phyloP scores from a whole-genome alignment of 2,113 vertebrate species.

The Stegastes partitus region DNA sequence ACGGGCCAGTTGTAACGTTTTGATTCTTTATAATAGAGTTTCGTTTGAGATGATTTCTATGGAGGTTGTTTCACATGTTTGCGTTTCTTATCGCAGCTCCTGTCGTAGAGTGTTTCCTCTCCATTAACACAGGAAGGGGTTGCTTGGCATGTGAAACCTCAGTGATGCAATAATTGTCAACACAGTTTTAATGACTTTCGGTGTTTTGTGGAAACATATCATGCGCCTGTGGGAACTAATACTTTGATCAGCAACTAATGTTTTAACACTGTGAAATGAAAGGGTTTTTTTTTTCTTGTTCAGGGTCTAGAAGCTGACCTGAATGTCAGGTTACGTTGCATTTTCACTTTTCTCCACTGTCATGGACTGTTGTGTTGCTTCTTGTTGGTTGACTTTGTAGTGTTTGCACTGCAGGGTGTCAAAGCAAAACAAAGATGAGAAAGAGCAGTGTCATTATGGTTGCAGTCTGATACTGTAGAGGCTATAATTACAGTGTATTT shows the following conservation, averaged over 20 bases:
- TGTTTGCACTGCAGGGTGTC: neutral
- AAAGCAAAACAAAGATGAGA: constrained; percentile 18
- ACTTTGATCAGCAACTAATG: neutral
- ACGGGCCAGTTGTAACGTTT: neutral
- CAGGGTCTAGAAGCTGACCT: neutral
- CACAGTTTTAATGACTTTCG: constrained; percentile 12
- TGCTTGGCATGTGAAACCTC: constrained; percentile 62
- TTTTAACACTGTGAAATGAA: neutral
- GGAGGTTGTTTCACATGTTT: constrained; percentile 21
- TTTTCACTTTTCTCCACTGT: neutral
- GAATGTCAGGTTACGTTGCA: accelerated
- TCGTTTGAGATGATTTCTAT: neutral
- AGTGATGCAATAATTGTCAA: constrained; percentile 58
- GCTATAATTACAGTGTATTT: constrained; percentile 19
- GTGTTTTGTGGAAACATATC: constrained; percentile 20
- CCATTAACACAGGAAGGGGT: constrained; percentile 67
- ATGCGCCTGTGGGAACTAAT: neutral
- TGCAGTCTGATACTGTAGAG: constrained; percentile 6
- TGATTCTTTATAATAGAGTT: neutral
- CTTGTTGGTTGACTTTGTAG: neutral
- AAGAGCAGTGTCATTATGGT: constrained; percentile 32
- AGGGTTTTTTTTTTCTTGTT: neutral
- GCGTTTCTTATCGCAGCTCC: neutral
- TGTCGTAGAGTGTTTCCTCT: constrained; percentile 41
- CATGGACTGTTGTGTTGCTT: neutral